Conservation (phyloP, 1,140 invertebrate species). For the Calephelis nemesis region DNA sequence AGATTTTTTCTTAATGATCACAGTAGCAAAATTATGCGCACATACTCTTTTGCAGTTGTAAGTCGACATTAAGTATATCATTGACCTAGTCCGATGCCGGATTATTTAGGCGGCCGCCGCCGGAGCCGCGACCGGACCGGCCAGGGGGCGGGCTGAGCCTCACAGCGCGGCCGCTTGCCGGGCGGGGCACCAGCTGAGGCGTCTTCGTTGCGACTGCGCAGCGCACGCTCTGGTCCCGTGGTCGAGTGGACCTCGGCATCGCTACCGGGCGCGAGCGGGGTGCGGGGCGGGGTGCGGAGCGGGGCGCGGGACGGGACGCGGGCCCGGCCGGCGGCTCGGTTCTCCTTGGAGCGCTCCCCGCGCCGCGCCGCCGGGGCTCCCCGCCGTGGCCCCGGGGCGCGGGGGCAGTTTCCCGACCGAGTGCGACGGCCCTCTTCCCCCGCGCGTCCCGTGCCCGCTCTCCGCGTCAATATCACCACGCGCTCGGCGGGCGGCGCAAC, state of each 20-base stretch:
- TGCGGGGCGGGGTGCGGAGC: conserved; percentile 33
- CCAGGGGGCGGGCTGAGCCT: conserved; percentile 39
- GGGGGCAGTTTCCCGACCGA: conserved; percentile 57
- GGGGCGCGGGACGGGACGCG: conserved; percentile 41
- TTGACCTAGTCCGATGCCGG: conserved; percentile 1
- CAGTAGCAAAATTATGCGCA: too few relatives aligned
- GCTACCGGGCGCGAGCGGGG: conserved; percentile 28
- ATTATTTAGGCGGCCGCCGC: conserved; percentile 60
- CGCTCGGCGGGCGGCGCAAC: conserved; percentile 17
- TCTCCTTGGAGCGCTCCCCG: conserved; percentile 53
- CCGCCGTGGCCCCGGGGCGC: conserved; percentile 57
- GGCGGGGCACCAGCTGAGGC: conserved; percentile 31
- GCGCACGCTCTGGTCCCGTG: conserved; percentile 38
- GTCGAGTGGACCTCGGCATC: conserved; percentile 49
- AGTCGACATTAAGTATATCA: conserved; percentile 4
- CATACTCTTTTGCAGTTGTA: neutral
- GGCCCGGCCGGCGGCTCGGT: conserved; percentile 44
- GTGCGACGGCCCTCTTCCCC: conserved; percentile 36
- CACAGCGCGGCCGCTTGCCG: conserved; percentile 46
- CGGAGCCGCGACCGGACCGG: conserved; percentile 54
- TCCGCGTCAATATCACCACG: conserved; percentile 27
- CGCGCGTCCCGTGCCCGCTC: conserved; percentile 23
- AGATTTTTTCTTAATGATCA: too few relatives aligned
- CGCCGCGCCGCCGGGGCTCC: conserved; percentile 50
- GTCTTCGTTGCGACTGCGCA: conserved; percentile 41